Conservation (phyloP, 1,140 invertebrate species). For the Rhynchophorus ferrugineus region DNA sequence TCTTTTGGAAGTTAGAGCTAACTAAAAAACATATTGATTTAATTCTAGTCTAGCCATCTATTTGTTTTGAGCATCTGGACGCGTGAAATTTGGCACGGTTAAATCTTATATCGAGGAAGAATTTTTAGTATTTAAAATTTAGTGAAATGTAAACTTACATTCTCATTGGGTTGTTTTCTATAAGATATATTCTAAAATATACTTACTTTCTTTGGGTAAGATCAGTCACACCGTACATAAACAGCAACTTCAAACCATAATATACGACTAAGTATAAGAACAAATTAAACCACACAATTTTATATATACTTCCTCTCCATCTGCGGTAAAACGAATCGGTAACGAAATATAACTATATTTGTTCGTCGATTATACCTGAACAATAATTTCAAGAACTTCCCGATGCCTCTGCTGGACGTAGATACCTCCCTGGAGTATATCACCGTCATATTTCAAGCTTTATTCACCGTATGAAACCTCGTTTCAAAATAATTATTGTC, state of each 20-base stretch:
- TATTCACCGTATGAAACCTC: neutral
- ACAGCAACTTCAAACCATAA: slow-evolving; percentile 52
- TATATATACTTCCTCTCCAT: slow-evolving; percentile 68
- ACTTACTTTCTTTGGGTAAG: slow-evolving; percentile 38
- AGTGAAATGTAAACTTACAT: no score
- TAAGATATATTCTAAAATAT: no score
- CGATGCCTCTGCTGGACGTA: slow-evolving; percentile 18
- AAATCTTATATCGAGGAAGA: no score
- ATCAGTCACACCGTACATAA: slow-evolving; percentile 48
- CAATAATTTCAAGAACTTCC: slow-evolving; percentile 24
- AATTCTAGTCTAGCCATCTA: no score
- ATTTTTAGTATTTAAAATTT: no score
- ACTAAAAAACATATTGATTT: no score
- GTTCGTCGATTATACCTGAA: slow-evolving; percentile 18
- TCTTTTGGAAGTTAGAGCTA: no score
- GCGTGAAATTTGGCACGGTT: no score
- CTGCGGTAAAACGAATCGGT: slow-evolving; percentile 37
- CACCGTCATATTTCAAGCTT: slow-evolving; percentile 24
- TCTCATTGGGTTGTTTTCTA: no score
- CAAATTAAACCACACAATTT: slow-evolving; percentile 63
- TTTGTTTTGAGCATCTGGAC: no score
- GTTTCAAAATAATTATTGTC: no score
- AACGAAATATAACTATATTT: neutral
- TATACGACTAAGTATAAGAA: slow-evolving; percentile 54
- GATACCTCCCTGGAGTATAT: slow-evolving; percentile 26